A percentile compares a stretch with the other conserved stretches of the same genome.
These are phyloP conservation scores for Mycetomoellerius zeteki DNA, from an alignment of 1,140 invertebrate genomes.

Conservation along the genomic window DNA sequence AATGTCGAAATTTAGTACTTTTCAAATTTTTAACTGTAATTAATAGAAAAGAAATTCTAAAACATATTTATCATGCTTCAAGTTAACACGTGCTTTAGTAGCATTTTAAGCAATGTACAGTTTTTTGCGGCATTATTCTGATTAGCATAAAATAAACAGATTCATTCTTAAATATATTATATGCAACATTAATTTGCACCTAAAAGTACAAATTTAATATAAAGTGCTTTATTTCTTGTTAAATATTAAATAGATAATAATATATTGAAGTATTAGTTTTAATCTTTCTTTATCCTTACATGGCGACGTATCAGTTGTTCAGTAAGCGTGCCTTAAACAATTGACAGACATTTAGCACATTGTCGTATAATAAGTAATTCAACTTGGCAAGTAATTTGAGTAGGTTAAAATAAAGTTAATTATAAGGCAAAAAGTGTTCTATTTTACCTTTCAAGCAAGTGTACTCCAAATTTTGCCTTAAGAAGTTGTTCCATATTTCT, in stretches of 20 bases:
- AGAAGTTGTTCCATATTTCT: not conserved
- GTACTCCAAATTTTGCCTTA: not conserved
- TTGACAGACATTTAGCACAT: constrained; percentile 3
- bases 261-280: not conserved
- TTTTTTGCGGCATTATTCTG: not conserved
- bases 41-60: not conserved
- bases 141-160: not conserved
- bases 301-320: constrained; percentile 7
- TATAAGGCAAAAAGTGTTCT: not conserved
- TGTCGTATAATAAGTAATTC: constrained; percentile 23
- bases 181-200: not conserved
- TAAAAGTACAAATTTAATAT: not conserved
- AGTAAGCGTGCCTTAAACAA: constrained; percentile 44
- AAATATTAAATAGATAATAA: not conserved
- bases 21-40: not conserved
- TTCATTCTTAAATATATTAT: not conserved
- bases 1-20: not conserved
- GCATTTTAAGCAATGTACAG: not conserved
- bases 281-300: not conserved
- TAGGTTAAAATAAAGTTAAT: not conserved
- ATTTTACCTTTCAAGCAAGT: not conserved
- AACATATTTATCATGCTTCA: not conserved
- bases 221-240: not conserved
- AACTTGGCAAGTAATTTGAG: not conserved
- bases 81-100: not conserved